phyloP scores from a whole-genome alignment of 2,113 vertebrate species.

The Archocentrus centrarchus region DNA sequence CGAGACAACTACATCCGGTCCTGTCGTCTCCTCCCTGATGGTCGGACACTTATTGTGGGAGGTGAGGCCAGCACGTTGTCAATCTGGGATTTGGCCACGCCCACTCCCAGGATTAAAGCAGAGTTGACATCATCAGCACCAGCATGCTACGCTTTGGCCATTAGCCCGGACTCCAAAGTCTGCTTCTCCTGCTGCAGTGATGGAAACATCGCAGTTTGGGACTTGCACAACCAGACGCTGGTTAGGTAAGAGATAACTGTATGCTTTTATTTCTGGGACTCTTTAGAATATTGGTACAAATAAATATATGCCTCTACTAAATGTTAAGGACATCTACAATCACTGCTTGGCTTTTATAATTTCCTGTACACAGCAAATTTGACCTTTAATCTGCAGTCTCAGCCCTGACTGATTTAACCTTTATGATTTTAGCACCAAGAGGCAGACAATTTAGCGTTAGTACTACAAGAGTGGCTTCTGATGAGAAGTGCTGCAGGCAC shows the following conservation, averaged over 20 bases:
- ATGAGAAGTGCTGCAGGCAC: slow-evolving; percentile 9
- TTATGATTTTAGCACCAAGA: neutral
- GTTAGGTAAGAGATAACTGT: slow-evolving; percentile 85
- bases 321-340: slow-evolving; percentile 9
- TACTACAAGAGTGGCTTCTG: neutral
- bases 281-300: slow-evolving; percentile 1
- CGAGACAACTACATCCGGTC: slow-evolving; percentile 98
- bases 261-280: slow-evolving; percentile 1
- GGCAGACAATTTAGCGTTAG: neutral
- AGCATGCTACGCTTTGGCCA: slow-evolving; percentile 95
- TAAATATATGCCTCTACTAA: neutral
- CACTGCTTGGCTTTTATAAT: neutral
- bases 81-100: slow-evolving; percentile 97
- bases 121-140: slow-evolving; percentile 97
- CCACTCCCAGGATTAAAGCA: slow-evolving; percentile 96
- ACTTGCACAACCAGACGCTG: slow-evolving; percentile 96
- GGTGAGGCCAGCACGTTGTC: slow-evolving; percentile 95
- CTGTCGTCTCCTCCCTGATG: slow-evolving; percentile 95
- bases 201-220: slow-evolving; percentile 97
- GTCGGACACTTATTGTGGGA: slow-evolving; percentile 94
- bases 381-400: neutral
- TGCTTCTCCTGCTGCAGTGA: slow-evolving; percentile 99
- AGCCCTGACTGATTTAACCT: neutral
- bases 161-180: slow-evolving; percentile 97
- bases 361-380: neutral